Evolutionary conservation across 1,140 invertebrate genomes (phyloP).

Genomic region (Cylas formicarius): DNA sequence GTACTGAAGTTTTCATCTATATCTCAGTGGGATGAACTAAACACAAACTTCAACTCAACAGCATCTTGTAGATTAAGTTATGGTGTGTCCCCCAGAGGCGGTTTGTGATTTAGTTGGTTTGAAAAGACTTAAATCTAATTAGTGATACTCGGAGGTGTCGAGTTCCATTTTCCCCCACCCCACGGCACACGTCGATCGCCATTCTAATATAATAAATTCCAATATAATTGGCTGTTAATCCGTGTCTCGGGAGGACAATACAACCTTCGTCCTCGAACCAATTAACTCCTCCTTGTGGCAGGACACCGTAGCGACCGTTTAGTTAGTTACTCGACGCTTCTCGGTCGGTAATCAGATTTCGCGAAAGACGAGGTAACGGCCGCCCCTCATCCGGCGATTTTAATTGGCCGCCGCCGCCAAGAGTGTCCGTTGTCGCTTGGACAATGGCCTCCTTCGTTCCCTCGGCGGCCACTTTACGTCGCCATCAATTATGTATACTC

Average conservation of each 20-base stretch:
- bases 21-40: no score
- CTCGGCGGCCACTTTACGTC: slow-evolving; percentile 22
- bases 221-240: slow-evolving; percentile 19
- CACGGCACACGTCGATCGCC: no score
- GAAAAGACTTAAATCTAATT: no score
- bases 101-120: no score
- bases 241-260: slow-evolving; percentile 20
- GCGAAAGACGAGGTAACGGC: slow-evolving; percentile 20
- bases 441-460: no score
- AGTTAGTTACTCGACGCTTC: no score
- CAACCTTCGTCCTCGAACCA: slow-evolving; percentile 22
- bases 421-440: slow-evolving; percentile 18
- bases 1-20: no score
- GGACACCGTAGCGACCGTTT: slow-evolving; percentile 21
- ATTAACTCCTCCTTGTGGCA: slow-evolving; percentile 25
- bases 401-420: slow-evolving; percentile 19
- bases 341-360: slow-evolving; percentile 22
- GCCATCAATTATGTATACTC: slow-evolving; percentile 23
- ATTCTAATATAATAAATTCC: slow-evolving; percentile 5
- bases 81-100: no score
- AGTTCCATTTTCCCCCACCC: no score
- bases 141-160: no score
- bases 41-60: no score
- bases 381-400: slow-evolving; percentile 21
- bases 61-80: no score